Conservation (phyloP, 2,888 invertebrate genomes). For the Psococerastis gibbosa region DNA sequence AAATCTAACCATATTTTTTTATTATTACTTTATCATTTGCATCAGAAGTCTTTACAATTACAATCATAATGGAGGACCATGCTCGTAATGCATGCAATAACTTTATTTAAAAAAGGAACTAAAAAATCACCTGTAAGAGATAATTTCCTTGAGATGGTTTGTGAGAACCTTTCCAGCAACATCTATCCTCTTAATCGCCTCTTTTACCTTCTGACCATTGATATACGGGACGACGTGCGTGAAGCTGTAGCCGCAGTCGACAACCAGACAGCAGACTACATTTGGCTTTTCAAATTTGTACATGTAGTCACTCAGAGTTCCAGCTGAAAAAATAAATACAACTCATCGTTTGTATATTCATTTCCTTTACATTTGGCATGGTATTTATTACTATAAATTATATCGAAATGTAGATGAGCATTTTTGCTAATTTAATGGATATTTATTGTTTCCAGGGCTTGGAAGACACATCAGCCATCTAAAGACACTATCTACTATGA, state of each 20-base stretch:
- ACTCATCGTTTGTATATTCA: too few relatives aligned
- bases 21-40: too few relatives aligned
- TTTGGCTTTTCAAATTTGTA: conserved; percentile 35
- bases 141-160: conserved; percentile 92
- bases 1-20: too few relatives aligned
- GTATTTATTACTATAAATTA: too few relatives aligned
- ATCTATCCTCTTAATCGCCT: conserved; percentile 67
- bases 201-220: conserved; percentile 42
- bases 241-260: conserved; percentile 92
- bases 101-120: not conserved
- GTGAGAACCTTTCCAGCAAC: conserved; percentile 94
- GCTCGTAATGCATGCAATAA: conserved; percentile 3
- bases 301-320: conserved; percentile 58
- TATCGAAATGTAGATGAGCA: too few relatives aligned
- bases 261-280: conserved; percentile 50
- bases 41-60: too few relatives aligned
- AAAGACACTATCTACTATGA: too few relatives aligned
- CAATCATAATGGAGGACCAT: too few relatives aligned
- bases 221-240: conserved; percentile 88
- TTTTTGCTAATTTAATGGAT: too few relatives aligned
- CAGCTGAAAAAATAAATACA: conserved; percentile 34
- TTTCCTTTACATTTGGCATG: too few relatives aligned
- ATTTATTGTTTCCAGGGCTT: too few relatives aligned
- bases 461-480: too few relatives aligned
- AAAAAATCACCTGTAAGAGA: conserved; percentile 66